Percentiles rank a stretch among this genome's conserved stretches.
Conservation (phyloP, 2,888 invertebrate genomes). For the Sesamia inferens region DNA sequence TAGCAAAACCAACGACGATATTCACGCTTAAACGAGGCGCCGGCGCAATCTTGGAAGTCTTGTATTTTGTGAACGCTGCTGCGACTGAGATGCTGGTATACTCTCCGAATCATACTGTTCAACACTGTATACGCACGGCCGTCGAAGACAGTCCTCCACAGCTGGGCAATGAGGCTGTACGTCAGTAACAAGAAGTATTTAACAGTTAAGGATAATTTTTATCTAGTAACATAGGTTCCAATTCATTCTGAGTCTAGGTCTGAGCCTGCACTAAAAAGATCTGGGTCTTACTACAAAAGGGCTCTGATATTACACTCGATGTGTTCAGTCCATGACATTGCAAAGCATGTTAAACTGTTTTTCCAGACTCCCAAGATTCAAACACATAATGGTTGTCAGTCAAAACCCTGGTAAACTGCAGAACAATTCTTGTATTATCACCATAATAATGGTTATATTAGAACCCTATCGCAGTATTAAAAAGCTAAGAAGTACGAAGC, state of each 20-base stretch:
- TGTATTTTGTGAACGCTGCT: constrained; percentile 33
- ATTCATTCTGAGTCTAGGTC: neutral
- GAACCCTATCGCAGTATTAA: neutral
- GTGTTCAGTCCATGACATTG: no score
- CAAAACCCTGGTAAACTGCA: neutral
- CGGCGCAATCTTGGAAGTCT: constrained; percentile 19
- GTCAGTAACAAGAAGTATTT: constrained; percentile 57
- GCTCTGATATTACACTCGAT: neutral
- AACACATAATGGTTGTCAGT: neutral
- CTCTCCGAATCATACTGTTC: constrained; percentile 14
- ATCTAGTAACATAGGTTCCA: neutral
- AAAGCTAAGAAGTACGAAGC: neutral
- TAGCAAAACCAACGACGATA: neutral
- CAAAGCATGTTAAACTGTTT: neutral
- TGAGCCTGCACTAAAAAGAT: neutral
- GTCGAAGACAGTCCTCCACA: constrained; percentile 41
- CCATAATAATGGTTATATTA: neutral
- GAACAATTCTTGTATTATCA: neutral
- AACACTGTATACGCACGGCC: neutral
- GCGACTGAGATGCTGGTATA: constrained; percentile 13
- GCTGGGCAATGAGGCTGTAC: constrained; percentile 58
- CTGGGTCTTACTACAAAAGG: neutral
- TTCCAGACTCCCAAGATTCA: neutral
- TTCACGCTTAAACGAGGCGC: constrained; percentile 1
- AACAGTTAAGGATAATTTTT: constrained; percentile 8